A percentile compares a stretch with the other conserved stretches of the same genome.
Conservation (phyloP, 2,797 vertebrate species). For the Amniataba percoides region DNA sequence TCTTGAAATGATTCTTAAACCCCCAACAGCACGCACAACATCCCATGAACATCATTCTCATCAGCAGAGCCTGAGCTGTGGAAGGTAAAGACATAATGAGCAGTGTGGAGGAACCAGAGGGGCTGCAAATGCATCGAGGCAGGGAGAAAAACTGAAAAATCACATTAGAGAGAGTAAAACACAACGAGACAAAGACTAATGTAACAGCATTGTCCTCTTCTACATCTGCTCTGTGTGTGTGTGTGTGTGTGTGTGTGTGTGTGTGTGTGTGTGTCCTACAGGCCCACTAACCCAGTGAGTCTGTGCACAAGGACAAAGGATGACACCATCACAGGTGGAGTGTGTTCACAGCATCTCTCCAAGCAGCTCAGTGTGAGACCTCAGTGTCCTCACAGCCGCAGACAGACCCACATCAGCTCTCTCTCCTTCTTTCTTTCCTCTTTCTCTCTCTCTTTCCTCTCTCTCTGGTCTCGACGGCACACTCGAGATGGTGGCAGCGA, state of each 20-base stretch:
- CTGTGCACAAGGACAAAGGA: constrained; percentile 63
- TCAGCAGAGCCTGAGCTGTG: too few relatives aligned
- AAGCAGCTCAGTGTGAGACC: background rate
- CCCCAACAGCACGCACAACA: background rate
- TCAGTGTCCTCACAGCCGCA: too few relatives aligned
- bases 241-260: constrained; percentile 3
- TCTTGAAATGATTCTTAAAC: constrained; percentile 2
- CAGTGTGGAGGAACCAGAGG: background rate
- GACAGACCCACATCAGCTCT: background rate
- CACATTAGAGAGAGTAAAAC: background rate
- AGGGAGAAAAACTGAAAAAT: background rate
- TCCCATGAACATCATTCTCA: background rate
- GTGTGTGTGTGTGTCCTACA: constrained; percentile 35
- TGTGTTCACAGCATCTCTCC: background rate
- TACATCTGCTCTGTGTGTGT: background rate
- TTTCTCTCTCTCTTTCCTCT: too few relatives aligned
- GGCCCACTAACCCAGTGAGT: constrained; percentile 61
- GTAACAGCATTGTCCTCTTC: background rate
- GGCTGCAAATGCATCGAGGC: background rate
- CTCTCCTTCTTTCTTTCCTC: too few relatives aligned
- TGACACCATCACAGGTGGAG: background rate
- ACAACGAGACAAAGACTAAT: background rate
- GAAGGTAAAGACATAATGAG: background rate
- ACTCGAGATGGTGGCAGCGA: background rate
- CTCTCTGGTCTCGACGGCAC: constrained; percentile 1